Evolutionary conservation across 2,888 invertebrate genomes (phyloP).

Genomic region (Volucella inflata): DNA sequence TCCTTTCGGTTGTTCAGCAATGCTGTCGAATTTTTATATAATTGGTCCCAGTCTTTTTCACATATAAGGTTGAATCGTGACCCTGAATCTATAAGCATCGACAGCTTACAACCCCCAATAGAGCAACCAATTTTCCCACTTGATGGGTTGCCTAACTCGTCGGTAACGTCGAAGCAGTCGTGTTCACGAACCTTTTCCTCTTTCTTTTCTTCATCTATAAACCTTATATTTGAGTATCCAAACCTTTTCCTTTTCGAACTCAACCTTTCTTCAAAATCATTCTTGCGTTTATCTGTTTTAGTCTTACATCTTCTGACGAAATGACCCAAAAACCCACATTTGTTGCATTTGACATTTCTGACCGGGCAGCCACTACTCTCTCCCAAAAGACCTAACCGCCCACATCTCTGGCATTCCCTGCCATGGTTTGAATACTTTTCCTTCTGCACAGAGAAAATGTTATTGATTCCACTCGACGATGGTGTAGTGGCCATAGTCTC

Average conservation of each 20-base stretch:
- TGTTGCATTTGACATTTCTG: slow-evolving; percentile 22
- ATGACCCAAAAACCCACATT: slow-evolving; percentile 58
- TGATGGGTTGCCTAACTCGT: slow-evolving; percentile 17
- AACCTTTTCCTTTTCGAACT: slow-evolving; percentile 23
- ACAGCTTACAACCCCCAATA: neutral
- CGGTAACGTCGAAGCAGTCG: slow-evolving; percentile 40
- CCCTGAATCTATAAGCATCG: neutral
- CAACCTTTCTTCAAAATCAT: neutral
- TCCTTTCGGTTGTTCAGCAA: neutral
- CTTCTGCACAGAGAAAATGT: too few species aligned
- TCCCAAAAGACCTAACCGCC: too few species aligned
- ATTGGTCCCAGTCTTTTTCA: neutral
- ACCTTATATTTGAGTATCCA: slow-evolving; percentile 26
- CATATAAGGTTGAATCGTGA: neutral
- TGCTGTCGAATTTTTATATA: neutral
- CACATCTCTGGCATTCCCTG: too few species aligned
- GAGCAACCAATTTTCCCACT: neutral
- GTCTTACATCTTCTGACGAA: slow-evolving; percentile 62
- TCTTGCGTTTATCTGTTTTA: slow-evolving; percentile 48
- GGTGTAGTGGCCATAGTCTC: too few species aligned
- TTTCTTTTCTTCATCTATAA: slow-evolving; percentile 14
- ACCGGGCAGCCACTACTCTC: slow-evolving; percentile 6
- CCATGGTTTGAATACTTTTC: too few species aligned
- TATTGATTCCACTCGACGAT: too few species aligned
- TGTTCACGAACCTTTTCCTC: slow-evolving; percentile 40